Conservation (phyloP, 1,140 invertebrate species). For the Dinothrombium tinctorium region DNA sequence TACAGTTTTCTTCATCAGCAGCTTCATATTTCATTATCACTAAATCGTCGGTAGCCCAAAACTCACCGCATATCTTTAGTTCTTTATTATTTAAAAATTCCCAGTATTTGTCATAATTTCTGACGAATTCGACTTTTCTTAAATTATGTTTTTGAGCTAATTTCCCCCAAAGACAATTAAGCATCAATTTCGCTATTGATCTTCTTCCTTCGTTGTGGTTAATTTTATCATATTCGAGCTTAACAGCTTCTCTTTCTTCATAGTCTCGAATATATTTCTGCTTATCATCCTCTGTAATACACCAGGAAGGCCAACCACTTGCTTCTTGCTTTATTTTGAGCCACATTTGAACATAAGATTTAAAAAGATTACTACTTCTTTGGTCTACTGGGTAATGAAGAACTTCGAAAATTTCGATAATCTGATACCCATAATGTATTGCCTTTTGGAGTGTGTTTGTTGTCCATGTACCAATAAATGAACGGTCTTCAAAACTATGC, state of each 20-base stretch:
- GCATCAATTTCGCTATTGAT: neutral
- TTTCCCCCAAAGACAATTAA: constrained; percentile 16
- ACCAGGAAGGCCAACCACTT: constrained; percentile 15
- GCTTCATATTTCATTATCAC: neutral
- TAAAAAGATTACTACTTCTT: no score
- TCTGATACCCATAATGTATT: no score
- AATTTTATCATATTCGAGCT: constrained; percentile 19
- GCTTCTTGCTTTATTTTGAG: constrained; percentile 11
- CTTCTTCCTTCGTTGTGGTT: constrained; percentile 18
- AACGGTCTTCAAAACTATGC: no score
- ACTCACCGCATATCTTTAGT: neutral
- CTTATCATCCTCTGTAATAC: constrained; percentile 16
- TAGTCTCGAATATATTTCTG: constrained; percentile 19
- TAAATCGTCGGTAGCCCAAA: neutral
- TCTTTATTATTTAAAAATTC: constrained; percentile 15
- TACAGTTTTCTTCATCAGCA: neutral
- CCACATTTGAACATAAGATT: no score
- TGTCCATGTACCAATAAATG: no score
- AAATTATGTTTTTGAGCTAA: constrained; percentile 12
- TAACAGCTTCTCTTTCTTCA: constrained; percentile 19
- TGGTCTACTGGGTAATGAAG: no score
- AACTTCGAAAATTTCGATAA: no score
- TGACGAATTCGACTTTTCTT: constrained; percentile 15
- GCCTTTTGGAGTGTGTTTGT: no score
- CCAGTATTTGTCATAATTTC: constrained; percentile 14